These are phyloP conservation scores for Latrodectus elegans DNA, from an alignment of 2,888 invertebrate genomes.

Conservation along the genomic window DNA sequence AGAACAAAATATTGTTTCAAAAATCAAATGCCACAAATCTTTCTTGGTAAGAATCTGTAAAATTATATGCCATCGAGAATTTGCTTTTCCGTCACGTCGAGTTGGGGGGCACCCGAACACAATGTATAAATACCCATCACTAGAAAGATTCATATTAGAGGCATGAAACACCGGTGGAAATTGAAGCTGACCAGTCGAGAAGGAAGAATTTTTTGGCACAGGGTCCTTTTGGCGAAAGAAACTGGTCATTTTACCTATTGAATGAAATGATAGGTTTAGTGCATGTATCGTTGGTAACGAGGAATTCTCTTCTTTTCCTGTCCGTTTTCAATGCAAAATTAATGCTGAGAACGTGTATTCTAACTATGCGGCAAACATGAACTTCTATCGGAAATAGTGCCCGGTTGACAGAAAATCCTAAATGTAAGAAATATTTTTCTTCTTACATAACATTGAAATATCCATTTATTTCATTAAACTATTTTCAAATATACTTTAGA, in stretches of 20 bases:
- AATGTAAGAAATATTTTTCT: no score
- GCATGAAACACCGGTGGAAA: neutral
- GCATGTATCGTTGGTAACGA: conserved; percentile 42
- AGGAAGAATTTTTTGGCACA: conserved; percentile 39
- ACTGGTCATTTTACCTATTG: conserved; percentile 47
- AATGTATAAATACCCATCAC: no score
- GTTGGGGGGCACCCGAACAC: no score
- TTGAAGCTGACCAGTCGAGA: neutral
- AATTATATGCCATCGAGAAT: no score
- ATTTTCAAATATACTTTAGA: no score
- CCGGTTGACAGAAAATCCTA: no score
- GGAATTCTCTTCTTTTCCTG: conserved; percentile 13
- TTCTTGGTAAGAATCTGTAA: no score
- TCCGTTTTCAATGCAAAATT: conserved; percentile 39
- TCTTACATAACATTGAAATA: no score
- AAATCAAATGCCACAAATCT: no score
- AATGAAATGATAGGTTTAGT: conserved; percentile 41
- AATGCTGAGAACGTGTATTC: conserved; percentile 28
- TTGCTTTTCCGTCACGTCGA: no score
- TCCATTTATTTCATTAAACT: no score
- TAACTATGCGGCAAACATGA: neutral
- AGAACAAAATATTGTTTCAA: no score
- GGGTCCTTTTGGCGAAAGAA: conserved; percentile 41
- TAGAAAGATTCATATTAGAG: neutral
- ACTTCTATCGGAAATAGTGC: neutral